Percentiles rank a stretch among this genome's conserved stretches.
These are phyloP conservation scores for Anoplopoma fimbria DNA, from an alignment of 2,113 vertebrate species.

Conservation along the genomic window DNA sequence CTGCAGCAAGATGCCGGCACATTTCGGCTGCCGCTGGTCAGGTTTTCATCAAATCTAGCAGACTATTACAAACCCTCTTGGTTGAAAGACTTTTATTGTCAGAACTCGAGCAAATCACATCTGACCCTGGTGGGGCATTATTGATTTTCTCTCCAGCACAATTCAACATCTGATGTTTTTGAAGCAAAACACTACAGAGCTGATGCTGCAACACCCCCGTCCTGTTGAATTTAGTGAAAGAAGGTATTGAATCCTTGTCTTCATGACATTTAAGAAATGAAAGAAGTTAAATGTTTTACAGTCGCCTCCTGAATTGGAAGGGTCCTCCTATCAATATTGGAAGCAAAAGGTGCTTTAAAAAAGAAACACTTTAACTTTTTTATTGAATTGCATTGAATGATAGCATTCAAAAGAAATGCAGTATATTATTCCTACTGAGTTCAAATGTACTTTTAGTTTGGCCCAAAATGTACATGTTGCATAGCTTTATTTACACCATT, in stretches of 20 bases:
- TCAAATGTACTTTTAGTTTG: not conserved
- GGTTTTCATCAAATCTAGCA: not conserved
- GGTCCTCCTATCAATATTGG: not conserved
- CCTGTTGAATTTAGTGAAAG: not conserved
- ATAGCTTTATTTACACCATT: not conserved
- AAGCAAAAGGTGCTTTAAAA: not conserved
- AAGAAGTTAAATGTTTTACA: not conserved
- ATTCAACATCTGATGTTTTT: slow-evolving; percentile 5
- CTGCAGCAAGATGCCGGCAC: not conserved
- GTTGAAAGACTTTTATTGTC: not conserved
- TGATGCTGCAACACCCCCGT: not conserved
- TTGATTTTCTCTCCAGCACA: not conserved
- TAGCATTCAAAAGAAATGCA: not conserved
- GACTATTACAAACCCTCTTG: not conserved
- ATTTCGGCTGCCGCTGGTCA: not conserved
- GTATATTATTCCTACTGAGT: not conserved
- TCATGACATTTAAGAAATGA: not conserved
- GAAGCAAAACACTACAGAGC: not conserved
- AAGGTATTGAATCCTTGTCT: not conserved
- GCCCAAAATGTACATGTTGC: not conserved
- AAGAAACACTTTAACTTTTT: not conserved
- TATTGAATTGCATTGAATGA: not conserved
- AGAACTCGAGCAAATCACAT: not conserved
- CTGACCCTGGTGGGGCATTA: not conserved
- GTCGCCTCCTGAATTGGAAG: not conserved